Conservation (phyloP, 2,888 invertebrate genomes). For the Apoda limacodes region DNA sequence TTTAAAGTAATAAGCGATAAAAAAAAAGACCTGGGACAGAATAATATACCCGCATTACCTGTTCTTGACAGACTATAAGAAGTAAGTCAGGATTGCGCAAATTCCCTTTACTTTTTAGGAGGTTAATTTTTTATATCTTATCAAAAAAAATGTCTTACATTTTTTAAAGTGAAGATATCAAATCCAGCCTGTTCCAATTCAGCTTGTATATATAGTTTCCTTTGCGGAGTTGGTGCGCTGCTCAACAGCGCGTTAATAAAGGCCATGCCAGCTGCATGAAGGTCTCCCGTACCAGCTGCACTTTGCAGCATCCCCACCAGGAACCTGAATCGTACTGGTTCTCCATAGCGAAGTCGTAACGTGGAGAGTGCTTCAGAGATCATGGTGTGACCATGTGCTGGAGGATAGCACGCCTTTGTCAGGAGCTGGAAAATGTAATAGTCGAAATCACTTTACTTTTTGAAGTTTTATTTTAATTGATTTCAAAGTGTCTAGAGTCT, state of each 20-base stretch:
- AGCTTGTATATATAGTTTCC: constrained; percentile 86
- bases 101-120: neutral
- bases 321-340: constrained; percentile 92
- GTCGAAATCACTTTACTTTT: too few relatives aligned
- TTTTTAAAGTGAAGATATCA: constrained; percentile 71
- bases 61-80: too few relatives aligned
- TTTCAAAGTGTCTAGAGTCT: too few relatives aligned
- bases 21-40: too few relatives aligned
- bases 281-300: constrained; percentile 77
- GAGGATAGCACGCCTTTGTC: constrained; percentile 83
- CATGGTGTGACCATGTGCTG: constrained; percentile 81
- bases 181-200: constrained; percentile 87
- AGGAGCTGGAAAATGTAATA: constrained; percentile 83
- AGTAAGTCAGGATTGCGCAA: neutral
- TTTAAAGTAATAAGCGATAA: too few relatives aligned
- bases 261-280: constrained; percentile 82
- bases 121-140: neutral
- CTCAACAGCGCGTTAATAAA: constrained; percentile 88
- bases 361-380: constrained; percentile 94
- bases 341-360: constrained; percentile 86
- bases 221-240: constrained; percentile 80
- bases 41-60: too few relatives aligned
- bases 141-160: too few relatives aligned
- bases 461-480: too few relatives aligned
- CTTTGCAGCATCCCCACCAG: constrained; percentile 90